Base-by-base conservation (phyloP, 2,888 invertebrate genomes). In the Helicoverpa assulta region DNA sequence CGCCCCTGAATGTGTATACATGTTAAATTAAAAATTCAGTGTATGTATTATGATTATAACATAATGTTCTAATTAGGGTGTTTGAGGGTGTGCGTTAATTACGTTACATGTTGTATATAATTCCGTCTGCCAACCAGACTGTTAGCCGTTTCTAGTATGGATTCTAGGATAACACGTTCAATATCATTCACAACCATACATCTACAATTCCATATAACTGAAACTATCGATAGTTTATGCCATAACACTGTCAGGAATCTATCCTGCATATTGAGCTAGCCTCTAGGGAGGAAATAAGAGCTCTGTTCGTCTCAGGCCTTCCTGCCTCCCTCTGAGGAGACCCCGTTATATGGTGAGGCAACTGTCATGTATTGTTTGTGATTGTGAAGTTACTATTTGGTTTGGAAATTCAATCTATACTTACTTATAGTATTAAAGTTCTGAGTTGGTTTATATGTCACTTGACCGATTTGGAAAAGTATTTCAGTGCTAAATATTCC, bases 251-350 rank as follows among this genome's bases (percentile, higher is more conserved):
- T 29, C 54, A 51, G 47, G 78, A 70, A 77, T 75, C 74, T 61
- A 75, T 69, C 82, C 69, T 61, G 64, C 71, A 76, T 74, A 81
- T 77, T 70, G 72, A 75, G 53, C 47, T 52, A 67, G 29, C 33
- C 75, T 55, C 72, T 7, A 0, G 75, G 67, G 72, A 69, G 76
- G 63, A 70, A 56, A 74, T 67, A 26, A 43, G 43, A 67, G 53
- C 62, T 29, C 37, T 51, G 50, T 58, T 57, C 21, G 68, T 58
- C 68, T 69, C n/a, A 50, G 5, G 12, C 47, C 26, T n/a, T 47
- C 19, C 40, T 50, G 71, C 50, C 50, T 58, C 63, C 53, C 72
- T 72, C 54, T 77, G 33, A 6, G 62, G 26, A 29, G 14, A 62
- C n/a, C 33, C 12, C 21, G 72, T 58, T 77, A 52, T 59, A 18